phyloP scores from a whole-genome alignment of 2,113 vertebrate species.

The Sardina pilchardus region DNA sequence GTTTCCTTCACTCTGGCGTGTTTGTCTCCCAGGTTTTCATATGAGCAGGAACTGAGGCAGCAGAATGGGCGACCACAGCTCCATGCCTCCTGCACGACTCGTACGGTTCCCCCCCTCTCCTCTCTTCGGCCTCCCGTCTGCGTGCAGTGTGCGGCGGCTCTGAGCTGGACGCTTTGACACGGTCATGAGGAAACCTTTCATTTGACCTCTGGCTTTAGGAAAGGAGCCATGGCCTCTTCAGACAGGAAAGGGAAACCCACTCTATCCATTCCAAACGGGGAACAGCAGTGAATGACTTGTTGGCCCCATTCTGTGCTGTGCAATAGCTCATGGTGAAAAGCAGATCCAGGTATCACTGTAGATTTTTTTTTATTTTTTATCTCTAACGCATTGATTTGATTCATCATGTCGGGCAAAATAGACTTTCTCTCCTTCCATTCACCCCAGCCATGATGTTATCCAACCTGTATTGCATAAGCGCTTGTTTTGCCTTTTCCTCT shows the following conservation, averaged over 20 bases:
- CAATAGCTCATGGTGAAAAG: not conserved
- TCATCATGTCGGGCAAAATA: not conserved
- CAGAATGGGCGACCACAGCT: slow-evolving; percentile 59
- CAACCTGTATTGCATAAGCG: slow-evolving; percentile 20
- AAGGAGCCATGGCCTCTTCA: not conserved
- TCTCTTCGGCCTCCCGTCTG: not conserved
- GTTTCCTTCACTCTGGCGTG: slow-evolving; percentile 62
- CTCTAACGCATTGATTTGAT: not conserved
- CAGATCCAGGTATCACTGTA: no score
- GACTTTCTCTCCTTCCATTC: not conserved
- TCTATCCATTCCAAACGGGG: not conserved
- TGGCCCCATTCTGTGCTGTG: not conserved
- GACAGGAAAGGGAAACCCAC: not conserved
- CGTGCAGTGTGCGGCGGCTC: not conserved
- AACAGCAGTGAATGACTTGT: not conserved
- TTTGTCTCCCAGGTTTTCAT: slow-evolving; percentile 49
- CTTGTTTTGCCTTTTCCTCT: slow-evolving; percentile 25
- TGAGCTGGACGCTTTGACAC: not conserved
- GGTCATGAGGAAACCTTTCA: not conserved
- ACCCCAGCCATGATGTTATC: not conserved
- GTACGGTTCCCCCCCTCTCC: not conserved
- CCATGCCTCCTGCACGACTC: slow-evolving; percentile 27
- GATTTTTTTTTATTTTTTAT: no score
- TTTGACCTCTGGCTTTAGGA: not conserved
- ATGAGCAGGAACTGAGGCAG: slow-evolving; percentile 72